Evolutionary conservation across 92 coral and sea anemone genomes (phyloP), one percentile per base, ranked within the genome.

Genomic region (Epizoanthus scotinus): DNA sequence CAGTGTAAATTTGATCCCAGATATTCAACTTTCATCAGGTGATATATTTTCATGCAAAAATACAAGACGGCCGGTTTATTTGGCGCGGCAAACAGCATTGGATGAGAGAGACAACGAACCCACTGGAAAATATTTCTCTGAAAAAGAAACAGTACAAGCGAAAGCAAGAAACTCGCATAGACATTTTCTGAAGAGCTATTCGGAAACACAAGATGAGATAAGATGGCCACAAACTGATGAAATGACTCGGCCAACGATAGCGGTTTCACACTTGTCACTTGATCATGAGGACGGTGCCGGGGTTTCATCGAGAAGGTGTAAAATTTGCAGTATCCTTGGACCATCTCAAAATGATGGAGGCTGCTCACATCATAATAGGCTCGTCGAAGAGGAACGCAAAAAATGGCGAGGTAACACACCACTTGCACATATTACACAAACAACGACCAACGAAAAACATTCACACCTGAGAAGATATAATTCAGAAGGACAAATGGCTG

Each of bases 251-350:
- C 69, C 55, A 60, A 40, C 24, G 50, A 8, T 59, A 21, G 21
- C 58, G 21, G 31, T 75, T 21, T 59, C 81, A 19, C 67, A 75
- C 44, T 36, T 42, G 24, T 75, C 67, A 28, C 68, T 75, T 58
- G 67, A 75, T 59, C 40, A 26, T 17, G 63, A 71, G 36, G 36
- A n/a, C n/a, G n/a, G 81, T 14, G 18, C 44, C 3, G 24, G n/a
- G n/a, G n/a, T n/a, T n/a, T n/a, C 54, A 3, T 74, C 50, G 2
- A 75, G 17, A 75, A 75, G 63, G 62, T 75, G 81, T 14, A 75
- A 75, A 58, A 59, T 75, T 75, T 75, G 81, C 40, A n/a, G 81
- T 40, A 42, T 75, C 60, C 68, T 75, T 4, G 81, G 81, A 20
- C 81, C 81, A 4, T 27, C 25, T 21, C 24, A 55, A 40, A 58